Percentiles rank a stretch among this genome's conserved stretches.
These are phyloP conservation scores for Lacerta bilineata DNA, from an alignment of 2,797 vertebrate species.

Conservation along the genomic window DNA sequence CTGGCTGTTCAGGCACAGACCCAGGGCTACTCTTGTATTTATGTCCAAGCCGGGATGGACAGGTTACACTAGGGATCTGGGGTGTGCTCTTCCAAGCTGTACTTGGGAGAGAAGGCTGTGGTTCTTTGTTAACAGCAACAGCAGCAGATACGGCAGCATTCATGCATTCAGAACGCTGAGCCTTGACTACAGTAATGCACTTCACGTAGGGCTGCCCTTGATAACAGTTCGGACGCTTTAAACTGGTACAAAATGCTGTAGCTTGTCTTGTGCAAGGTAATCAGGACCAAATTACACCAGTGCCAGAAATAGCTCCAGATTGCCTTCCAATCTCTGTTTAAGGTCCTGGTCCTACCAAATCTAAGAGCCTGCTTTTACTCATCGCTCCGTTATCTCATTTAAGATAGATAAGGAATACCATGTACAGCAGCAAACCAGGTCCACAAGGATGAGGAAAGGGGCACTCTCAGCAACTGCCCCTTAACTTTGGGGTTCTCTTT, in stretches of 20 bases:
- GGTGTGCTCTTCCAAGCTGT: too few species aligned
- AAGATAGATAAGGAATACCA: background rate
- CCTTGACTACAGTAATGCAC: background rate
- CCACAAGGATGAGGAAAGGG: background rate
- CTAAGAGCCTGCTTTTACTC: background rate
- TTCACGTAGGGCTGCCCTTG: background rate
- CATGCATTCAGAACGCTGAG: background rate
- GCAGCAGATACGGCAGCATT: background rate
- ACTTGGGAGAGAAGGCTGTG: background rate
- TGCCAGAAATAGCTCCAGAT: background rate
- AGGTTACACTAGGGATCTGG: background rate
- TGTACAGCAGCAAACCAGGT: background rate
- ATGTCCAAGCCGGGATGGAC: background rate
- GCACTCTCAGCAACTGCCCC: background rate
- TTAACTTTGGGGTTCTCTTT: background rate
- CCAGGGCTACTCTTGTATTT: background rate
- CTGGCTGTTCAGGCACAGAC: background rate
- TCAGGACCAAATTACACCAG: background rate
- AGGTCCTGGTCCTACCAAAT: background rate
- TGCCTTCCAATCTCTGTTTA: background rate
- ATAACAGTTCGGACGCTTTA: background rate
- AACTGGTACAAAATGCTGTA: background rate
- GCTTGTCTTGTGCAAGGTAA: background rate
- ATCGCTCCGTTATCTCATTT: background rate
- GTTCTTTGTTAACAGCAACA: background rate